These are phyloP conservation scores for Vimba vimba DNA, from an alignment of 2,113 vertebrate species.

Conservation along the genomic window DNA sequence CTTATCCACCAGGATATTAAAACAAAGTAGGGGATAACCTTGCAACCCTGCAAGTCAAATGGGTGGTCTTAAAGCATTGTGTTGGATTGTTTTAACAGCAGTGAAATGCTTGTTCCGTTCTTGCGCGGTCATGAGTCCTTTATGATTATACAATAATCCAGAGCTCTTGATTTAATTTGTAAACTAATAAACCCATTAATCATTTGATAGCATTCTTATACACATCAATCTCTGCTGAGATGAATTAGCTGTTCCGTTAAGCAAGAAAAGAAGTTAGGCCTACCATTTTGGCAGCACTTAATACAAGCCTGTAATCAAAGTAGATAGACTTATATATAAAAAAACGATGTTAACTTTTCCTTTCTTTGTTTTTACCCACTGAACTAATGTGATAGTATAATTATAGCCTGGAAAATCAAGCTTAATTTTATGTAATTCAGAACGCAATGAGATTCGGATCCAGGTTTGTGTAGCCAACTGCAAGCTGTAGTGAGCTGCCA, in stretches of 20 bases:
- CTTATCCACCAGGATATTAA: neutral
- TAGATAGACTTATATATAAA: neutral
- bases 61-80: neutral
- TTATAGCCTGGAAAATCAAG: neutral
- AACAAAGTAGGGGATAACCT: neutral
- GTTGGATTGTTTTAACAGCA: neutral
- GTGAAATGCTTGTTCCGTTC: neutral
- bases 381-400: constrained; percentile 18
- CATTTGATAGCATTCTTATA: neutral
- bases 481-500: constrained; percentile 1
- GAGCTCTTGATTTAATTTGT: neutral
- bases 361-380: neutral
- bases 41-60: neutral
- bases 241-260: neutral
- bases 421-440: neutral
- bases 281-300: neutral
- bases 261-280: neutral
- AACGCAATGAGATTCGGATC: neutral
- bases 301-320: neutral
- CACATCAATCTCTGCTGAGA: constrained; percentile 11
- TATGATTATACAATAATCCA: neutral
- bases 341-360: neutral
- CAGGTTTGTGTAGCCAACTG: constrained; percentile 8
- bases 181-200: constrained; percentile 26
- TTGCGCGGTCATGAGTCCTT: neutral